A percentile compares a stretch with the other conserved stretches of the same genome.
These are phyloP conservation scores for Labeo calbasu DNA, from an alignment of 2,797 vertebrate genomes.

Conservation along the genomic window DNA sequence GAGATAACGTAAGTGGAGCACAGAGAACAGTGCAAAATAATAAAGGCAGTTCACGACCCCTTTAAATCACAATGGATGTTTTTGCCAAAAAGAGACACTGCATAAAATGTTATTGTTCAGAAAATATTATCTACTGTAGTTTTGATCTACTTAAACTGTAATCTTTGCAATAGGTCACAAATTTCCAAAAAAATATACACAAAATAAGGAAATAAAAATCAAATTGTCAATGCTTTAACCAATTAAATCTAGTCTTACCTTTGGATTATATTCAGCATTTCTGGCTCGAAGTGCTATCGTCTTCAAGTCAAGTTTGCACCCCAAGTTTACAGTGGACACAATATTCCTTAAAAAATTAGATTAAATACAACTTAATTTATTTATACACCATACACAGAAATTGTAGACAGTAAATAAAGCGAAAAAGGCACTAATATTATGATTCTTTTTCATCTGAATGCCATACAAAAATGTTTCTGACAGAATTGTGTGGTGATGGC, in stretches of 20 bases:
- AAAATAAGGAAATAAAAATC: background rate
- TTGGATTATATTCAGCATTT: conserved; percentile 99
- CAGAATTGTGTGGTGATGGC: background rate
- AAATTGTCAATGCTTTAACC: background rate
- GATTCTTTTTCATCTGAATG: background rate
- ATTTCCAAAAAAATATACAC: background rate
- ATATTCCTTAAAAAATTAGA: conserved; percentile 86
- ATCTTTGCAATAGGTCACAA: background rate
- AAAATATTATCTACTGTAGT: background rate
- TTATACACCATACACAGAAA: background rate
- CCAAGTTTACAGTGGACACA: conserved; percentile 98
- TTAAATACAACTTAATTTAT: background rate
- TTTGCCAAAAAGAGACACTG: background rate
- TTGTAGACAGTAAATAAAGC: background rate
- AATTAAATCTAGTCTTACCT: conserved; percentile 80
- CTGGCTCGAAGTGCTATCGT: conserved; percentile 98
- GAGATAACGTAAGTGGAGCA: too few species aligned
- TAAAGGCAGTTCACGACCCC: too few species aligned
- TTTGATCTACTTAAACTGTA: background rate
- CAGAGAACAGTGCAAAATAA: too few species aligned
- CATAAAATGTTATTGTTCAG: background rate
- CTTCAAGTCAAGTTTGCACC: conserved; percentile 98
- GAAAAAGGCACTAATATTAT: background rate
- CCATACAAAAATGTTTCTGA: background rate
- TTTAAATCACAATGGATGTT: background rate